Conservation (phyloP, 2,888 invertebrate species). For the Kryphioiulus occultus region DNA sequence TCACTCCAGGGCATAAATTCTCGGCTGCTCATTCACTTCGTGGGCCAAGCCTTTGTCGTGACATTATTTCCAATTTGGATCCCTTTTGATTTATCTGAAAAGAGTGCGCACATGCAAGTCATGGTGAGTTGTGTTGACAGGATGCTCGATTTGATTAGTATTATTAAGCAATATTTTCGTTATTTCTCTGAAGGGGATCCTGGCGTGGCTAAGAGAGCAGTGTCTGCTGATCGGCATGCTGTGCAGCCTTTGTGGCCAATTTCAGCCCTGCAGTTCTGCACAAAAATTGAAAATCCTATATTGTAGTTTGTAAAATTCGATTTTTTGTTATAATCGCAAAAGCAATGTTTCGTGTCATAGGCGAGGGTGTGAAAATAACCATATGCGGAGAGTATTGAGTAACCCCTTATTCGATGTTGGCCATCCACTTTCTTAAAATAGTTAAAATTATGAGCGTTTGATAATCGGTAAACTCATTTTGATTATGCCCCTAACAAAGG, state of each 20-base stretch:
- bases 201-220: not conserved
- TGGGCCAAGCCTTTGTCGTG: not conserved
- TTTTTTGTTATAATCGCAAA: too few species aligned
- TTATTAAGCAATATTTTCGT: conserved; percentile 19
- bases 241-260: too few species aligned
- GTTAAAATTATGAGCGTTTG: too few species aligned
- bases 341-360: too few species aligned
- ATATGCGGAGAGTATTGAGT: too few species aligned
- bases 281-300: too few species aligned
- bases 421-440: too few species aligned
- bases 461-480: too few species aligned
- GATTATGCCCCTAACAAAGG: too few species aligned
- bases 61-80: conserved; percentile 35
- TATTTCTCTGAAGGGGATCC: not conserved
- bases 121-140: conserved; percentile 39
- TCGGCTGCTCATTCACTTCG: not conserved
- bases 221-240: not conserved
- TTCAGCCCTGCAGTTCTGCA: not conserved
- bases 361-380: too few species aligned
- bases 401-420: too few species aligned
- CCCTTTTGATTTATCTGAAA: conserved; percentile 28
- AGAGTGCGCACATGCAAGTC: conserved; percentile 36
- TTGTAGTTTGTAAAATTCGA: too few species aligned
- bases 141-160: conserved; percentile 39
- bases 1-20: not conserved